These are phyloP conservation scores for Scarus forsteni DNA, from an alignment of 2,797 vertebrate genomes.

Conservation along the genomic window DNA sequence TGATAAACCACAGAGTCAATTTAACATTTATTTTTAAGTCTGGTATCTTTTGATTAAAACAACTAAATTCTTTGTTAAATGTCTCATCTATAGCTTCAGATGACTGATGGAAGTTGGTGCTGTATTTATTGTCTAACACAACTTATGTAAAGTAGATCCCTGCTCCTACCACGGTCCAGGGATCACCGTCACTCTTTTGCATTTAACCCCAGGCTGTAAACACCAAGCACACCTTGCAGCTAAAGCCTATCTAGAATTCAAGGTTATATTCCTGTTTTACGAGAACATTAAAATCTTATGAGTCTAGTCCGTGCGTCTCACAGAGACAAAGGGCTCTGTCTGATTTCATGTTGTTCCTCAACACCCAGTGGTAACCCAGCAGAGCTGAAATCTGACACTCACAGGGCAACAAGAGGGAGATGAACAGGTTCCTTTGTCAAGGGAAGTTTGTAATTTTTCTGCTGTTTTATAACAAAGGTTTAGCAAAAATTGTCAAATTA, in stretches of 20 bases:
- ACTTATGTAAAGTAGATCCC: background rate
- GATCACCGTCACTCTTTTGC: background rate
- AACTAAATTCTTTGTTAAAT: background rate
- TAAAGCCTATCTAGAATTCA: slow-evolving; percentile 16
- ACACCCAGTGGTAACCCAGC: slow-evolving; percentile 17
- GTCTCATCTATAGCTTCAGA: background rate
- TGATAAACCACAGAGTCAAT: background rate
- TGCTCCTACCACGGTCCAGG: slow-evolving; percentile 4
- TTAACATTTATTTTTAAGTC: background rate
- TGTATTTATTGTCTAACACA: background rate
- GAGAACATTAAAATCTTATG: slow-evolving; percentile 28
- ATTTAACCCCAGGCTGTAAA: slow-evolving; percentile 34
- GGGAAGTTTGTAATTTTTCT: background rate
- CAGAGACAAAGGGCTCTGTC: slow-evolving; percentile 1
- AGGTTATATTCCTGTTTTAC: slow-evolving; percentile 30
- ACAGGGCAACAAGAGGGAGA: background rate
- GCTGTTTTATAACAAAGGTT: background rate
- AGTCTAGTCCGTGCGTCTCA: background rate
- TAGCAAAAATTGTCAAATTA: background rate
- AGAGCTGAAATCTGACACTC: slow-evolving; percentile 64
- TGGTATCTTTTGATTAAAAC: background rate
- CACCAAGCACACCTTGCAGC: slow-evolving; percentile 14
- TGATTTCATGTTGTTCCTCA: slow-evolving; percentile 1
- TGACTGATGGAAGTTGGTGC: background rate
- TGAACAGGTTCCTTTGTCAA: slow-evolving; percentile 55